Conservation (phyloP, 2,888 invertebrate species). For the Thymelicus lineola region DNA sequence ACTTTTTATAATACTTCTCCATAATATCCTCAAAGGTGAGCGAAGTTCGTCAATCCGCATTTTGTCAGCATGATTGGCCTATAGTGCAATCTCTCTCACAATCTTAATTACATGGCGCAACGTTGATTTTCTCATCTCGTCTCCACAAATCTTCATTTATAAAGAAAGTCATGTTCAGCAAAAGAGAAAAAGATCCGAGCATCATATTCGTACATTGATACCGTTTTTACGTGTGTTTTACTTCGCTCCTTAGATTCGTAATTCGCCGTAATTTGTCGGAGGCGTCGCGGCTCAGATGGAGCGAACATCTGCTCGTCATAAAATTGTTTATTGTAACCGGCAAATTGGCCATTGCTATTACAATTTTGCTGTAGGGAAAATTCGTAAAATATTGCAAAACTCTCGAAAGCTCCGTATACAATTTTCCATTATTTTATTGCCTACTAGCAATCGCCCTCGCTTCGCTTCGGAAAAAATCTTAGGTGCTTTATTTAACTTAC, state of each 20-base stretch:
- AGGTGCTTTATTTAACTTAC: too few species aligned
- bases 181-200: not conserved
- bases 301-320: constrained; percentile 31
- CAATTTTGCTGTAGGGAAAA: constrained; percentile 4
- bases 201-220: constrained; percentile 23
- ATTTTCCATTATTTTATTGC: not conserved
- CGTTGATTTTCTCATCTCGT: too few species aligned
- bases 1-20: too few species aligned
- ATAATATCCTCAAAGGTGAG: too few species aligned
- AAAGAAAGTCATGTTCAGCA: not conserved
- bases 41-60: too few species aligned
- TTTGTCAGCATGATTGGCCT: too few species aligned
- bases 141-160: too few species aligned
- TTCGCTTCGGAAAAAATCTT: too few species aligned
- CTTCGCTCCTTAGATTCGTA: constrained; percentile 26
- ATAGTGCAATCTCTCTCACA: too few species aligned
- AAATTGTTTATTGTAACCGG: constrained; percentile 33
- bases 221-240: constrained; percentile 24
- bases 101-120: too few species aligned
- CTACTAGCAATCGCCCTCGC: too few species aligned
- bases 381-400: not conserved
- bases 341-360: constrained; percentile 20
- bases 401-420: not conserved
- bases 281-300: constrained; percentile 22
- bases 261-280: constrained; percentile 26